Evolutionary conservation across 92 coral and sea anemone species (phyloP), one percentile per base, ranked within the genome.

Genomic region (Virgularia gustaviana): DNA sequence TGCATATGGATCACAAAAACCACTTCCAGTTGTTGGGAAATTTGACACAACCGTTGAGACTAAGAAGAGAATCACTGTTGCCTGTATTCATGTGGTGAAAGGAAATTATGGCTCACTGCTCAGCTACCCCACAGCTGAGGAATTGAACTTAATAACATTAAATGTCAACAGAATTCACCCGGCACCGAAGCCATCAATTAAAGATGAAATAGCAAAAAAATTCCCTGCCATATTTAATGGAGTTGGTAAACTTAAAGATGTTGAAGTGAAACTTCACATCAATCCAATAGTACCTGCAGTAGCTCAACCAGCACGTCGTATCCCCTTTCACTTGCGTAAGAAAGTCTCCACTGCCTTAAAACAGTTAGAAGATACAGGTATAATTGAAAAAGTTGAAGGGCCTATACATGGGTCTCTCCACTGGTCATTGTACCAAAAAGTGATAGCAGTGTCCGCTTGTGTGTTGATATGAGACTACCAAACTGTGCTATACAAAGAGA

Each of bases 321-420:
- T 75, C 56, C 88, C 82, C 11, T 79, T 77, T 32, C 78, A 86
- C 58, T 44, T 68, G 20, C 62, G 88, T 10, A 49, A 38, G 19
- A 54, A 64, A 28, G 85, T 87, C 19, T 81, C 72, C 57, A 25
- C 44, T 7, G 80, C 84, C 35, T 70, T 87, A 2, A 37, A 70
- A 10, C 66, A 83, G 20, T 60, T 78, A 1, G 80, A 78, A 51
- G 57, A 73, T 19, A 70, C 36, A 55, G 87, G 67, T 25, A 81
- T 83, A 13, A 86, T 83, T 1, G 90, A 79, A 22, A 53, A 71
- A 11, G 83, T 70, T 15, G 59, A 52, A 8, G 81, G 57, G 34
- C 87, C 85, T 0, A 88, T 87, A 16, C 83, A 27, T 83, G 85
- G 88, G 73, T 74, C 29, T 78, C 84, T 15, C 88, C 88, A 13